These are phyloP conservation scores for Hephaestus fuliginosus DNA, from an alignment of 2,797 vertebrate species.

Conservation along the genomic window DNA sequence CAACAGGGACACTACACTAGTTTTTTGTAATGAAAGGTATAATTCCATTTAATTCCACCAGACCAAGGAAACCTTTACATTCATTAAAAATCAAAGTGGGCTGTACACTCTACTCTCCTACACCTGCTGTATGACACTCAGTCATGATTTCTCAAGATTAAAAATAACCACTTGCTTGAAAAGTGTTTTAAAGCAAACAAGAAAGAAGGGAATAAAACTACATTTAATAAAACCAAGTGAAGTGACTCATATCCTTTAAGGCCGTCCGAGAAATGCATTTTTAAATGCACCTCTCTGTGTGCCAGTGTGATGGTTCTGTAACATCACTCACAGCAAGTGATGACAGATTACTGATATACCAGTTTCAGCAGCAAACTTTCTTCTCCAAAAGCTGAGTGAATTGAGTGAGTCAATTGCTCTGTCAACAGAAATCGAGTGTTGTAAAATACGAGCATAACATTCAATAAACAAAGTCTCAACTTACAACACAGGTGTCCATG, in stretches of 20 bases:
- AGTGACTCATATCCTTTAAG: neutral
- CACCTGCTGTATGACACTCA: neutral
- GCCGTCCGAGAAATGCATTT: neutral
- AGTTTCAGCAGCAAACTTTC: neutral
- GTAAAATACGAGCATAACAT: conserved; percentile 20
- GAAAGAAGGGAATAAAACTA: neutral
- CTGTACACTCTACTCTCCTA: neutral
- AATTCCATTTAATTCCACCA: neutral
- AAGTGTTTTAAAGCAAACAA: neutral
- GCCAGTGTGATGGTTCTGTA: neutral
- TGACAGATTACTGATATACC: neutral
- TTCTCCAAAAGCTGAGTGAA: conserved; percentile 7
- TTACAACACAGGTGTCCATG: conserved; percentile 58
- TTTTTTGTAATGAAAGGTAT: neutral
- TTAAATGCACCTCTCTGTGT: neutral
- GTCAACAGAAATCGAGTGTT: conserved; percentile 15
- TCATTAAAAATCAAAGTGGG: neutral
- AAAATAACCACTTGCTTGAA: neutral
- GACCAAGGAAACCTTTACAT: neutral
- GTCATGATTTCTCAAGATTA: neutral
- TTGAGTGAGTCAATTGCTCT: conserved; percentile 10
- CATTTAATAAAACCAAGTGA: neutral
- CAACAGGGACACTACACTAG: neutral
- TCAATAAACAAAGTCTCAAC: conserved; percentile 59
- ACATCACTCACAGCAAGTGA: neutral